Evolutionary conservation across 2,113 vertebrate genomes (phyloP), one percentile per base, ranked within the genome.

Genomic region (Tricholaema leucomelas): DNA sequence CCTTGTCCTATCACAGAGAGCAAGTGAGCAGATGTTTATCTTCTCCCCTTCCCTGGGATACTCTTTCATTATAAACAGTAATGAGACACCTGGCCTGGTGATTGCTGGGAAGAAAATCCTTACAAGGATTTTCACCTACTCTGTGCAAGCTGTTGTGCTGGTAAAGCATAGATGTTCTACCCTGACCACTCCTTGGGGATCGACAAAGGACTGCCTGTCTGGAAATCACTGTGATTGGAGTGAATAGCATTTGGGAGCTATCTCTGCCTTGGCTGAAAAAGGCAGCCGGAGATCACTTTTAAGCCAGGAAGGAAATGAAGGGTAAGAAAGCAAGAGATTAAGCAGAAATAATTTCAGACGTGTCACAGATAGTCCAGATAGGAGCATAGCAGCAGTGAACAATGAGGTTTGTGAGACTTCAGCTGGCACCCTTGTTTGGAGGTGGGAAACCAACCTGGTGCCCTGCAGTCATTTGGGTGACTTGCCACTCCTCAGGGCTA

Each of bases 21-120:
- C n/a, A n/a, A n/a, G n/a, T n/a, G n/a, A n/a, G n/a, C n/a, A n/a
- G n/a, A n/a, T n/a, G n/a, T n/a, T 96, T 91, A 70, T 80, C 60
- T 91, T 64, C 79, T 67, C 44, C 70, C 63, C 19, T 12, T 93
- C 92, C 44, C 70, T 81, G 7, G 76, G 63, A 90, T 81, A 85
- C 61, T 84, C 10, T 79, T 89, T 91, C 63, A 75, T 94, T 81
- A 74, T 36, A 66, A 14, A 38, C 42, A 40, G 56, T 81, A 91
- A 91, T 87, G 63, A 93, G 65, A 85, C 81, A 87, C 75, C 84
- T 92, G 83, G 44, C 27, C 33, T 3, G 6, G 55, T 64, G 55
- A 38, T 63, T 81, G 48, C 70, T 88, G 85, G 55, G 48, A 75
- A 83, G 85, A 71, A 84, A 84, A 93, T 33, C 71, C 84, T 85